Evolutionary conservation across 2,113 vertebrate species (phyloP), one percentile per base, ranked within the genome.

Genomic region (Mystacornis crossleyi): DNA sequence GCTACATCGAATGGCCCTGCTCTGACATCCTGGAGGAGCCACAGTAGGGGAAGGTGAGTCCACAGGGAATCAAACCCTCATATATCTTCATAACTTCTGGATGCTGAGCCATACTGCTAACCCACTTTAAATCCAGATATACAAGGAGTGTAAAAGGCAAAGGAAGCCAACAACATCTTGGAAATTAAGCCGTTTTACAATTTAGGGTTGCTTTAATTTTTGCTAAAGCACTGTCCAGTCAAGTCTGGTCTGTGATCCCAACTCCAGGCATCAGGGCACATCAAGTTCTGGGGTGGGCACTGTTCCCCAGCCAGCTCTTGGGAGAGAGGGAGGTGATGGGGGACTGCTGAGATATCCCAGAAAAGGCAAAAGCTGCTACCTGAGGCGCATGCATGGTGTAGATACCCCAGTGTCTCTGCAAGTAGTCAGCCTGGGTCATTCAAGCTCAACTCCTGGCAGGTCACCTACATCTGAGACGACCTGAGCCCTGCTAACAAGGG

Each of bases 371-470:
- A 75, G 33, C 18, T 79, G 43, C 43, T 64, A 42, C 29, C 14
- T 0, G 1, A 66, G 38, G 21, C 18, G 1, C 1, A 0, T 10
- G 38, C 1, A 0, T 12, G 38, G 28, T 14, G 9, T 38, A 67
- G 38, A 38, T 23, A 71, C 5, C 6, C 6, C 36, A 40, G 1
- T 11, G 24, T 48, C 48, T 53, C 71, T 61, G 43, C 45, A 72
- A 33, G 29, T 13, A 60, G 45, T 64, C 51, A 67, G 47, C 42
- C 15, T 67, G 47, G 6, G 15, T 45, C 47, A 74, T 10, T 14
- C 73, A 85, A 34, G 18, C 20, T 69, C 58, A 64, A 7, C 11
- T 90, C 29, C 60, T 38, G 36, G 31, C 12, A 70, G 20, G 16
- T 72, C 34, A 75, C 18, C 2, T 5, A 8, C 15, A 23, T 45